Base-by-base conservation (phyloP, 1,140 invertebrate species). In the Metaphire vulgaris region DNA sequence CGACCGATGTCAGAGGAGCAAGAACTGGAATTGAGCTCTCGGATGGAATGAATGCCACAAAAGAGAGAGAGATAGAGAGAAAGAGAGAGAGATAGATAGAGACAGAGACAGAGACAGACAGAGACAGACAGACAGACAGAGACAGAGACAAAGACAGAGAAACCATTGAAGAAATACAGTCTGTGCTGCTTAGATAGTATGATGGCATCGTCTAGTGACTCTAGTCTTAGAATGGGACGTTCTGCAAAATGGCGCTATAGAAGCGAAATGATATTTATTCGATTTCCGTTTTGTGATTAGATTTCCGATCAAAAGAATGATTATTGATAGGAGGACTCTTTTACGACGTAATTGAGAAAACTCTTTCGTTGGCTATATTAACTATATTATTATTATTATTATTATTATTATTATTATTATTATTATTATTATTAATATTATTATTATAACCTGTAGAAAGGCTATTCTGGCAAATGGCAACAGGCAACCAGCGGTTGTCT, bases 321-420 rank as follows among this genome's bases (percentile, higher is more conserved):
- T n/a, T n/a, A n/a, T n/a, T n/a, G n/a, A n/a, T n/a, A n/a, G n/a
- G n/a, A n/a, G n/a, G n/a, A n/a, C n/a, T n/a, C n/a, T n/a, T n/a
- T n/a, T n/a, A n/a, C n/a, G n/a, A n/a, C n/a, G n/a, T n/a, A n/a
- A n/a, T n/a, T n/a, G n/a, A n/a, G n/a, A n/a, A n/a, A n/a, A n/a
- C n/a, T n/a, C n/a, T n/a, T n/a, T n/a, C n/a, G n/a, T n/a, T n/a
- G n/a, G n/a, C n/a, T n/a, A n/a, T n/a, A n/a, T n/a, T n/a, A n/a
- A n/a, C n/a, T n/a, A n/a, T n/a, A n/a, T n/a, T n/a, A n/a, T n/a
- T n/a, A n/a, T n/a, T n/a, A n/a, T n/a, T n/a, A n/a, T n/a, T n/a
- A n/a, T n/a, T n/a, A n/a, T n/a, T n/a, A 21, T 68, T 30, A 21
- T 68, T 30, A 68, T 68, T 16, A 68, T 68, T 30, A 68, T 68